Evolutionary conservation across 2,113 vertebrate genomes (phyloP), one percentile per base, ranked within the genome.

Genomic region (Epinephelus lanceolatus): DNA sequence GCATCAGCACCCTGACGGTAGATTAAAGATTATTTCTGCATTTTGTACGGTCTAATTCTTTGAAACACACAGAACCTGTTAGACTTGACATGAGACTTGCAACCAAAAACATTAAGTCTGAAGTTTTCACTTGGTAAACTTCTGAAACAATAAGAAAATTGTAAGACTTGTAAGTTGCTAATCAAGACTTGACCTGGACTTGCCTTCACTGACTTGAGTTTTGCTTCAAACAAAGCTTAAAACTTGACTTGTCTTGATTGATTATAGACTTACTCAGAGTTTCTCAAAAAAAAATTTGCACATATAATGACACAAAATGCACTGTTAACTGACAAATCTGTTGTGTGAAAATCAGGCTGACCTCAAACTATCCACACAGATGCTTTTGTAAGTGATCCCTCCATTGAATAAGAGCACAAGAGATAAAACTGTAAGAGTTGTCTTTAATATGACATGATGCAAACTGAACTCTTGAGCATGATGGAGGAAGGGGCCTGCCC

Each of bases 331-430:
- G 18, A 23, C n/a, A 9, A 68, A 65, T 75, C 18, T 60, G 67
- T 15, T 55, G 19, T 2, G 2, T 62, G 33, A 52, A 11, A 60
- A 75, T 37, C 17, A 2, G 55, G 19, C 17, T 83, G 66, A 81
- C 81, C 74, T 42, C 19, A 45, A 72, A 65, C 49, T 19, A 7
- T 49, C 37, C 33, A n/a, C 74, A 33, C 73, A 62, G 49, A 81
- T 71, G 52, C 6, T 63, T 53, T 59, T n/a, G 30, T 37, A 47
- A 74, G 77, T 74, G 17, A 70, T 42, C 15, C 71, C 3, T 21
- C 55, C 11, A 4, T 67, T 10, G 11, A 7, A 40, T 60, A 25
- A 63, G 19, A 25, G 9, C 18, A 4, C 25, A 12, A 18, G 0
- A 61, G 55, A 60, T 27, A 19, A 65, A 71, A 75, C 18, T 1